Conservation (phyloP, 2,797 vertebrate species). For the Uromys caudimaculatus region DNA sequence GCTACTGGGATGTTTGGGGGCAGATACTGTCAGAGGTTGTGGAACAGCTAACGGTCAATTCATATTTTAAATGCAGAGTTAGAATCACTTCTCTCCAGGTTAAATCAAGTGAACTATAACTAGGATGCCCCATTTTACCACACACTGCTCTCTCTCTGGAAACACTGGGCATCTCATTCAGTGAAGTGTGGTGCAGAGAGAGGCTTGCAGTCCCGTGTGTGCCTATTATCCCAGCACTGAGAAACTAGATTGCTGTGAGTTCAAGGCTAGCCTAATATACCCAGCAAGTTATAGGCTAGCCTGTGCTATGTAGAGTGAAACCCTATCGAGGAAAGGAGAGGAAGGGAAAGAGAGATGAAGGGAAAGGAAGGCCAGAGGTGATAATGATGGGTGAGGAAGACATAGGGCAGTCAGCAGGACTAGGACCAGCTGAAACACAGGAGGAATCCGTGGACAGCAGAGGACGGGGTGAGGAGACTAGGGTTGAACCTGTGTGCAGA, state of each 20-base stretch:
- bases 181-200: neutral
- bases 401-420: neutral
- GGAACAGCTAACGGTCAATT: neutral
- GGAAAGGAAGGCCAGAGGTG: neutral
- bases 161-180: neutral
- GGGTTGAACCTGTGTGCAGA: no score
- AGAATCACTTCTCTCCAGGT: neutral
- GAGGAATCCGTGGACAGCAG: neutral
- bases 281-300: neutral
- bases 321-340: neutral
- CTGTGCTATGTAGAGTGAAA: no score
- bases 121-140: neutral
- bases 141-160: neutral
- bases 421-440: neutral
- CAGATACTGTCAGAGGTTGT: neutral
- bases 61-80: neutral
- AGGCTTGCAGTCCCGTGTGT: neutral
- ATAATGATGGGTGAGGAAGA: neutral
- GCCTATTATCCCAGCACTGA: neutral
- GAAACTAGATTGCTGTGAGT: neutral
- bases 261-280: neutral
- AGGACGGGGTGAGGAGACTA: neutral
- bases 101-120: neutral
- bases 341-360: neutral
- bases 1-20: neutral